A percentile compares a stretch with the other conserved stretches of the same genome.
phyloP scores from a whole-genome alignment of 2,113 vertebrate species.

The Cranoglanis bouderius region DNA sequence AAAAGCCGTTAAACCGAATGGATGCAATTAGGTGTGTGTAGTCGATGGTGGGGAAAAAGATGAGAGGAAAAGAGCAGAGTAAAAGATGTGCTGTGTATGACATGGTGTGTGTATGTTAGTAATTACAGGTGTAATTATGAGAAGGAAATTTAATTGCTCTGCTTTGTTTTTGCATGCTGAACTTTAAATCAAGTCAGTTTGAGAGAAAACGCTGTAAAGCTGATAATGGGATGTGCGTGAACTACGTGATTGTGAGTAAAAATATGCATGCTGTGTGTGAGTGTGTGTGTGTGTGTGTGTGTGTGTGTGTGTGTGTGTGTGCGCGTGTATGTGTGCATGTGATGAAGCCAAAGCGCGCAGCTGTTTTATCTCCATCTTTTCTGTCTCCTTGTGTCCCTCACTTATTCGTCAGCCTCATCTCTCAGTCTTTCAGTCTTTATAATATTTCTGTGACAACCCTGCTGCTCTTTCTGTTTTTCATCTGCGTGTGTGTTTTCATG shows the following conservation, averaged over 20 bases:
- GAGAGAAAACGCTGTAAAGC: not conserved
- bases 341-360: not conserved
- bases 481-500: not conserved
- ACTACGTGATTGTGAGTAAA: not conserved
- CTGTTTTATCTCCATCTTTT: not conserved
- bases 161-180: slow-evolving; percentile 4
- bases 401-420: not conserved
- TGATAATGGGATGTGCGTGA: slow-evolving; percentile 2
- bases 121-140: slow-evolving; percentile 19
- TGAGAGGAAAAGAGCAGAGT: not conserved
- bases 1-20: not conserved
- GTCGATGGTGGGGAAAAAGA: not conserved
- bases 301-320: not conserved
- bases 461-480: not conserved
- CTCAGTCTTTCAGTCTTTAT: not conserved
- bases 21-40: not conserved
- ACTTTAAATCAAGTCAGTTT: not conserved
- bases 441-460: not conserved
- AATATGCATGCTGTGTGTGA: not conserved
- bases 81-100: not conserved
- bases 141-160: not conserved
- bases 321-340: not conserved
- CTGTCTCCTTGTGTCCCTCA: not conserved
- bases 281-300: not conserved
- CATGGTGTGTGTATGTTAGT: not conserved